phyloP scores from a whole-genome alignment of 2,113 vertebrate species.

The Microcebus ravelobensis region DNA sequence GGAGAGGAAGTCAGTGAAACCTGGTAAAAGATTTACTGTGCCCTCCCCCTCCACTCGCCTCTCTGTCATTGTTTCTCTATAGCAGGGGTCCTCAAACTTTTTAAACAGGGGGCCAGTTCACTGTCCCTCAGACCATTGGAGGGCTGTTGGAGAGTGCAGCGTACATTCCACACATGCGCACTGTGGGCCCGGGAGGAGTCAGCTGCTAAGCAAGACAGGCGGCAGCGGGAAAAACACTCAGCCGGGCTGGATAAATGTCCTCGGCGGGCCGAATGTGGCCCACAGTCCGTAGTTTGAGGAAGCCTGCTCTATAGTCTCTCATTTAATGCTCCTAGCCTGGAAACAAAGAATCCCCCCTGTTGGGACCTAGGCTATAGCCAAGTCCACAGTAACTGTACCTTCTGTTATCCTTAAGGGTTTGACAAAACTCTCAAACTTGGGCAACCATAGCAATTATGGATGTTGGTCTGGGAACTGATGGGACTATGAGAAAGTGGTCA shows the following conservation, averaged over 20 bases:
- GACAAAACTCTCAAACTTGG: background rate
- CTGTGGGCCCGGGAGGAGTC: too few relatives aligned
- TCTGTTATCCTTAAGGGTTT: background rate
- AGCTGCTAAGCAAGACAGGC: too few relatives aligned
- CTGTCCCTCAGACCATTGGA: too few relatives aligned
- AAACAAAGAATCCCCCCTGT: background rate
- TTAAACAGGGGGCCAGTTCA: too few relatives aligned
- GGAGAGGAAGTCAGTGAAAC: background rate
- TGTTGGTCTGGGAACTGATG: background rate
- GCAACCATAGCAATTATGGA: background rate
- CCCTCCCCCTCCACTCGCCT: background rate
- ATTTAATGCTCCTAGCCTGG: background rate
- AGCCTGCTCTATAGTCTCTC: background rate
- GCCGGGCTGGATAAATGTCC: too few relatives aligned
- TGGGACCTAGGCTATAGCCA: background rate
- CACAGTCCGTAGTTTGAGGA: too few relatives aligned
- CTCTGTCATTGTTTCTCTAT: background rate
- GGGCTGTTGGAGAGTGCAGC: too few relatives aligned
- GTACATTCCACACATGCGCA: too few relatives aligned
- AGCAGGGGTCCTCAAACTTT: too few relatives aligned
- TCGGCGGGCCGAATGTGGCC: too few relatives aligned
- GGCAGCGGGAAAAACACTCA: too few relatives aligned
- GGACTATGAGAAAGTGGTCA: background rate
- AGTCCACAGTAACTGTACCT: background rate
- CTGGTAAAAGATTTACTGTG: background rate